phyloP scores from a whole-genome alignment of 2,888 invertebrate species.

The Drosophila cracens region DNA sequence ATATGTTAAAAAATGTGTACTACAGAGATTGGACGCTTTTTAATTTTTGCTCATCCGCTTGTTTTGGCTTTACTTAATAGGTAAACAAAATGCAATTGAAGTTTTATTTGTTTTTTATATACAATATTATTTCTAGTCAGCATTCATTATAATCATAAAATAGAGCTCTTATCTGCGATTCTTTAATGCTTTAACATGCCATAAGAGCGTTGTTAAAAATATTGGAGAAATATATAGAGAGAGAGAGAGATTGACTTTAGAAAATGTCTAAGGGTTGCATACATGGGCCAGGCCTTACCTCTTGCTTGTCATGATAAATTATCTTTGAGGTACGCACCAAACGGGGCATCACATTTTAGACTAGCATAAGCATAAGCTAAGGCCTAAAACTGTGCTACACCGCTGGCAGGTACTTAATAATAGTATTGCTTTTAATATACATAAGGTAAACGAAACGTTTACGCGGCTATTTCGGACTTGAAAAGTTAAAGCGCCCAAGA shows the following conservation, averaged over 20 bases:
- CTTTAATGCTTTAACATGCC: conserved; percentile 51
- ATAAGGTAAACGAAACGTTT: conserved; percentile 81
- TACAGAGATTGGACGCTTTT: neutral
- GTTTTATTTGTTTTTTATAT: conserved; percentile 5
- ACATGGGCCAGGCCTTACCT: conserved; percentile 65
- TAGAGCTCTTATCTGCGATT: conserved; percentile 39
- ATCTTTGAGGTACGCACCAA: conserved; percentile 42
- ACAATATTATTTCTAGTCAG: conserved; percentile 38
- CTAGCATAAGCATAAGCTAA: conserved; percentile 8
- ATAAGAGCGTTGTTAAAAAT: conserved; percentile 40
- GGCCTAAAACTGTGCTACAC: conserved; percentile 41
- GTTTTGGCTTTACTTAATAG: conserved; percentile 19
- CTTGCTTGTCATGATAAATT: conserved; percentile 37
- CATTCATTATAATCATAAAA: conserved; percentile 59
- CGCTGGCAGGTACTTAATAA: conserved; percentile 34
- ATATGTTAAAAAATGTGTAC: neutral
- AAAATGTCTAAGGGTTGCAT: conserved; percentile 60
- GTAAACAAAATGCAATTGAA: conserved; percentile 52
- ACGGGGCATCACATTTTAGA: conserved; percentile 57
- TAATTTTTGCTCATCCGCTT: neutral
- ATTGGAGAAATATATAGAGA: conserved; percentile 17
- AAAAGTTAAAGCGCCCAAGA: conserved; percentile 83
- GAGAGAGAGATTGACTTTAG: conserved; percentile 18
- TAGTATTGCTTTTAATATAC: conserved; percentile 26
- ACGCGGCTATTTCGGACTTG: conserved; percentile 84